Percentiles rank a stretch among this genome's conserved stretches.
phyloP scores from a whole-genome alignment of 2,888 invertebrate genomes.

The Caenorhabditis sp. region DNA sequence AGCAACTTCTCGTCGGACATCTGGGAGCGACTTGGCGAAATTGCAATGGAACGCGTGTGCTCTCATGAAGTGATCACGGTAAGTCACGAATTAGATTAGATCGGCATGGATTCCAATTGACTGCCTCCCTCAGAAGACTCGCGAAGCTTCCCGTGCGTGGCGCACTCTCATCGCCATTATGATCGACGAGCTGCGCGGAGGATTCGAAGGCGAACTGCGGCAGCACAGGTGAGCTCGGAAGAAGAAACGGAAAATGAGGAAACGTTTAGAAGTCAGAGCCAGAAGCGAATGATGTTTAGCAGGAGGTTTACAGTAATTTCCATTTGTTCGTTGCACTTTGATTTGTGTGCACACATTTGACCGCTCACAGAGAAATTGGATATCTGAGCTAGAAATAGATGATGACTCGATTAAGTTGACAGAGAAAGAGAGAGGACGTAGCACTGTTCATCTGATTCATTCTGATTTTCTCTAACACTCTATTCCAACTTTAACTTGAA shows the following conservation, averaged over 20 bases:
- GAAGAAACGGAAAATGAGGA: neutral
- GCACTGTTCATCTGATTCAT: constrained; percentile 1
- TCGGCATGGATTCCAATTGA: constrained; percentile 8
- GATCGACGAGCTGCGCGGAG: constrained; percentile 76
- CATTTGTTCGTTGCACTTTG: constrained; percentile 21
- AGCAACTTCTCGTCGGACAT: constrained; percentile 72
- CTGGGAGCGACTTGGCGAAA: constrained; percentile 78
- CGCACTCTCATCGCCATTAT: constrained; percentile 76
- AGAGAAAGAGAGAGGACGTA: neutral
- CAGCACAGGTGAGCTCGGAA: constrained; percentile 49
- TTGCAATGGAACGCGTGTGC: constrained; percentile 76
- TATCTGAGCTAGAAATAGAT: constrained; percentile 18
- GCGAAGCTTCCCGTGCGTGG: constrained; percentile 78
- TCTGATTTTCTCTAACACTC: neutral
- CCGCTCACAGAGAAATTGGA: constrained; percentile 6
- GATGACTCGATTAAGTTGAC: constrained; percentile 7
- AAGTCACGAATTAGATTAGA: neutral
- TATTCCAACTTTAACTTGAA: neutral
- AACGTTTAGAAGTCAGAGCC: constrained; percentile 43
- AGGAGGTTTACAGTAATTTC: constrained; percentile 24
- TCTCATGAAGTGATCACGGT: constrained; percentile 66
- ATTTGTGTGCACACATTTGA: constrained; percentile 5
- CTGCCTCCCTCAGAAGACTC: constrained; percentile 68
- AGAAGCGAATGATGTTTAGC: constrained; percentile 40
- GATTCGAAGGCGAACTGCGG: constrained; percentile 74